These are phyloP conservation scores for Synaphobranchus kaupii DNA, from an alignment of 2,797 vertebrate genomes.

Conservation along the genomic window DNA sequence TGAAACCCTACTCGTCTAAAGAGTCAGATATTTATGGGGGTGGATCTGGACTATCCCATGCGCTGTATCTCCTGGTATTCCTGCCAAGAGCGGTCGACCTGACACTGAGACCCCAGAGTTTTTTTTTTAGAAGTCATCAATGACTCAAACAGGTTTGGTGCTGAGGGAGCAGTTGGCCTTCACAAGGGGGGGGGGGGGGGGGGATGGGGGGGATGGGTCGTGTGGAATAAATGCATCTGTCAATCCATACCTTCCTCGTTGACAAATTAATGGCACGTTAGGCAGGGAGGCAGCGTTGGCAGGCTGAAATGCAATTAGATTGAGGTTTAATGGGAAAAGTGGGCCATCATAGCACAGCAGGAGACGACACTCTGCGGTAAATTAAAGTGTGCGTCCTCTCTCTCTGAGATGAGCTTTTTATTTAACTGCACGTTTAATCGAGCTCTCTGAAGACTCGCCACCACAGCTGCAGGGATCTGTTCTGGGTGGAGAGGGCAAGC, in stretches of 20 bases:
- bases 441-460: background rate
- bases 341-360: background rate
- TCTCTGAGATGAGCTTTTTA: background rate
- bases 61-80: background rate
- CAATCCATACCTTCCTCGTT: background rate
- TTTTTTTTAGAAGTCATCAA: background rate
- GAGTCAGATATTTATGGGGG: background rate
- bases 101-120: background rate
- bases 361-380: background rate
- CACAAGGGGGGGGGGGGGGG: background rate
- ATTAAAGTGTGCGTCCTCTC: conserved; percentile 40
- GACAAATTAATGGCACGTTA: background rate
- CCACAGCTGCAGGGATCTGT: background rate
- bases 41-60: background rate
- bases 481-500: background rate
- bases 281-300: background rate
- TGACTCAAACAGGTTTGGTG: background rate
- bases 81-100: background rate
- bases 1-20: background rate
- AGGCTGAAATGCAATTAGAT: conserved; percentile 5
- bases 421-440: conserved; percentile 20
- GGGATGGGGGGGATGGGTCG: background rate
- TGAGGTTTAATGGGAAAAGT: conserved; percentile 14
- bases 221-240: background rate
- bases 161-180: background rate